Evolutionary conservation across 1,140 invertebrate genomes (phyloP), one percentile per base, ranked within the genome.

Genomic region (Alviniconcha marisindica): DNA sequence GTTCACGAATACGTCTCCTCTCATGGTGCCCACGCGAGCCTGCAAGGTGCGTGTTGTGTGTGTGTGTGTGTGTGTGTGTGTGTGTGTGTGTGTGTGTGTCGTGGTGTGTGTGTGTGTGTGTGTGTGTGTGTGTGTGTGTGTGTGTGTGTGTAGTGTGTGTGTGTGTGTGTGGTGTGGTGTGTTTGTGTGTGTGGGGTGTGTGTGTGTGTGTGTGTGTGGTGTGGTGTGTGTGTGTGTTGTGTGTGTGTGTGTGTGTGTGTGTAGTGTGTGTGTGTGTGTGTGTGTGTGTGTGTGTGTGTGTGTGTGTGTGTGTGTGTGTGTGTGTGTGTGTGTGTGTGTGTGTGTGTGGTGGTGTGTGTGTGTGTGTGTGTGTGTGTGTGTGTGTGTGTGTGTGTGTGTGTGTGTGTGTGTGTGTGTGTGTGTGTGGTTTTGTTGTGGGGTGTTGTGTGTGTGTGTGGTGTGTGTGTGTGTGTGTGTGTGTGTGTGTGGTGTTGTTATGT

Each of bases 1-100:
- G 31, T 98, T 97, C 90, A 98, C 97, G 1, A 99, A 99, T 90
- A 97, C 97, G 0, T 98, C 97, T 12, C 98, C 98, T 0, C 91
- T 98, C 54, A 95, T 98, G 92, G 96, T 96, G 0, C 97, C 98
- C 0, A 98, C 97, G 0, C 93, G 97, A 82, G 96, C 96, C 83
- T 97, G 96, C 93, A 91, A 95, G 90, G 95, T 95, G 91, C 51
- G 82, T 73, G 24, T 31, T 66, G 3, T 66, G 28, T 33, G 1
- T 33, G 5, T 31, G 2, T 33, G 28, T 33, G 10, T 66, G 2
- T 66, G 10, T 66, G 4, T 21, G 3, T 66, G 4, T 66, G 5
- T 66, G 10, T 24, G 15, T 60, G 4, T 24, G 15, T 60, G 10
- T 60, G 15, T 60, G 10, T 24, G 15, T 60, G 10, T 60, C 56